Conservation (phyloP, 2,888 invertebrate genomes). For the Nomada ferruginata region DNA sequence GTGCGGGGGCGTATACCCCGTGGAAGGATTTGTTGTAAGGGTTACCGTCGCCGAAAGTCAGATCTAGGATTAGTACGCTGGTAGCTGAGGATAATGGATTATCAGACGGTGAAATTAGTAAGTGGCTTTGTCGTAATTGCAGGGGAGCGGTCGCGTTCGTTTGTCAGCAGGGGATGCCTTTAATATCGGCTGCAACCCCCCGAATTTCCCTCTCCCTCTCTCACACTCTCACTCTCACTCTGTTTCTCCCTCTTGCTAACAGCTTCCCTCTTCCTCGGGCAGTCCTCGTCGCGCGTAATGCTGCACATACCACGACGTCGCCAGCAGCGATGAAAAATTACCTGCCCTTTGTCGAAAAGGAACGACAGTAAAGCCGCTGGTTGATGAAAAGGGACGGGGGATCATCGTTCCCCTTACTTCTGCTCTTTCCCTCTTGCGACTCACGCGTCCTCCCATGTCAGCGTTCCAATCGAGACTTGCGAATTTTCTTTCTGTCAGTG, state of each 20-base stretch:
- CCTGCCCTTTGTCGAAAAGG: constrained; percentile 64
- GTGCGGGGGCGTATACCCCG: neutral
- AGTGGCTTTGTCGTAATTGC: constrained; percentile 73
- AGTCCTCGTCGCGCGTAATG: constrained; percentile 43
- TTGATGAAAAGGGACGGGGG: constrained; percentile 65
- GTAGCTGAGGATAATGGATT: constrained; percentile 71
- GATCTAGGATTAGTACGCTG: constrained; percentile 58
- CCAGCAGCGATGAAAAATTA: constrained; percentile 68
- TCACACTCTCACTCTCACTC: neutral
- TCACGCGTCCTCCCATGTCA: constrained; percentile 29
- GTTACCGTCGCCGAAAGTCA: constrained; percentile 54
- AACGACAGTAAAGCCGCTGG: constrained; percentile 55
- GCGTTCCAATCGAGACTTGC: constrained; percentile 38
- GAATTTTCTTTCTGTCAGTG: constrained; percentile 28
- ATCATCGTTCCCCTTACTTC: constrained; percentile 30
- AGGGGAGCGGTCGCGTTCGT: constrained; percentile 57
- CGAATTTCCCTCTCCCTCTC: neutral
- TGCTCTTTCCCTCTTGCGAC: constrained; percentile 4
- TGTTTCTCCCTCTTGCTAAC: neutral
- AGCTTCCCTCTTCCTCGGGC: neutral
- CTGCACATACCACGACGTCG: constrained; percentile 63
- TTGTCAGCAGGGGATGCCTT: constrained; percentile 65
- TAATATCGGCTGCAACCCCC: constrained; percentile 51
- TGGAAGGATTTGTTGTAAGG: constrained; percentile 11
- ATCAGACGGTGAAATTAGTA: constrained; percentile 75